phyloP scores from a whole-genome alignment of 37 sponge, comb jelly and placozoan genomes.

The Chondrosia reniformis region DNA sequence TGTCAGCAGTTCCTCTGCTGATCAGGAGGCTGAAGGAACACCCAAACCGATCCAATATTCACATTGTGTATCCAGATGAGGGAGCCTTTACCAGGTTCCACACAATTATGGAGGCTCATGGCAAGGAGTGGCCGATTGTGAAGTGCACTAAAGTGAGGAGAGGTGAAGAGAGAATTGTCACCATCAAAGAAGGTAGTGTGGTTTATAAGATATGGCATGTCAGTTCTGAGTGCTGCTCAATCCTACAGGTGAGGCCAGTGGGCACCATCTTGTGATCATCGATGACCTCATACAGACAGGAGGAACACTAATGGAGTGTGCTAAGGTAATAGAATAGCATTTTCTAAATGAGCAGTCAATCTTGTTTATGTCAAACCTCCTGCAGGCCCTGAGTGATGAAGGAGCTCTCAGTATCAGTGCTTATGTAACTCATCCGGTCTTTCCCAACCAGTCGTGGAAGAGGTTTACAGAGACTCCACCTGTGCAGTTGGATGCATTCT shows the following conservation, averaged over 20 bases:
- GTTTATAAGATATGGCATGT: neutral
- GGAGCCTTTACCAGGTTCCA: constrained; percentile 84
- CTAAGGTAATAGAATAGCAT: constrained; percentile 58
- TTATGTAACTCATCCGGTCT: constrained; percentile 91
- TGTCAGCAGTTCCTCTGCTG: constrained; percentile 80
- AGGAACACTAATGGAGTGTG: constrained; percentile 83
- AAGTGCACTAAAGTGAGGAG: constrained; percentile 76
- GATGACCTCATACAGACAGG: constrained; percentile 92
- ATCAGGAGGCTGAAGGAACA: constrained; percentile 28
- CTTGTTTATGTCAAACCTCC: neutral
- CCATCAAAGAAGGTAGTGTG: constrained; percentile 72
- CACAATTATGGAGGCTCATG: constrained; percentile 13
- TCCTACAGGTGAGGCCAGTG: constrained; percentile 63
- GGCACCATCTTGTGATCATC: constrained; percentile 76
- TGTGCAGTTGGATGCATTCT: constrained; percentile 53
- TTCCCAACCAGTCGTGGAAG: constrained; percentile 82
- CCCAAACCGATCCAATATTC: constrained; percentile 33
- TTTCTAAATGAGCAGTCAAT: neutral
- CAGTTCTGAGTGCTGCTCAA: neutral
- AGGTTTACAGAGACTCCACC: constrained; percentile 42
- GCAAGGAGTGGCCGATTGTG: constrained; percentile 57
- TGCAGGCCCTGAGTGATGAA: constrained; percentile 42
- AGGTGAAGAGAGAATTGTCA: constrained; percentile 73
- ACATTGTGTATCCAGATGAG: constrained; percentile 88
- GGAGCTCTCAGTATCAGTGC: constrained; percentile 75